These are phyloP conservation scores for Plotosus lineatus DNA, from an alignment of 2,113 vertebrate genomes.

Conservation along the genomic window DNA sequence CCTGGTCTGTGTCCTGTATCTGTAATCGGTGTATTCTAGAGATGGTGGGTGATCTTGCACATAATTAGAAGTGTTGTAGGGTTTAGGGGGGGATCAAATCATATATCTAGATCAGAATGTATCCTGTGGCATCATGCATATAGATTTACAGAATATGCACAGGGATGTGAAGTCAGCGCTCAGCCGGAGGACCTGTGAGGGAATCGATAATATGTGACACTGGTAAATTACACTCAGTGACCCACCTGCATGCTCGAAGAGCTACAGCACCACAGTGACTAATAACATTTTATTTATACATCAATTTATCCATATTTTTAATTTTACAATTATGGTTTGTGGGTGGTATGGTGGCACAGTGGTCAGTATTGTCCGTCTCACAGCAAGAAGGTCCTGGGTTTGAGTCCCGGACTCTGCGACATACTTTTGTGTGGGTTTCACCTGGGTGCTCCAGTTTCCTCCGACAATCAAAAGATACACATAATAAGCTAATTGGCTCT, in stretches of 20 bases:
- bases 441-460: too few relatives aligned
- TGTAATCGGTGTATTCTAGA: not conserved
- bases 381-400: too few relatives aligned
- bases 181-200: constrained; percentile 27
- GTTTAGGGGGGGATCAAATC: not conserved
- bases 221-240: constrained; percentile 44
- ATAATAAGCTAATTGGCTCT: too few relatives aligned
- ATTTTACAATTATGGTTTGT: not conserved
- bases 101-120: not conserved
- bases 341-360: too few relatives aligned
- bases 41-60: not conserved
- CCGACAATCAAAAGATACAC: too few relatives aligned
- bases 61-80: not conserved
- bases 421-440: too few relatives aligned
- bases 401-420: too few relatives aligned
- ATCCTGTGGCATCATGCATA: not conserved
- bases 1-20: not conserved
- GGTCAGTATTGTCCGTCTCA: too few relatives aligned
- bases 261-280: not conserved
- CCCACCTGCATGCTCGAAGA: constrained; percentile 35
- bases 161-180: not conserved
- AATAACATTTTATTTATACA: not conserved
- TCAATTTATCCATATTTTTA: not conserved
- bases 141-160: not conserved
- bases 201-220: constrained; percentile 47